Base-by-base conservation (phyloP, 2,113 vertebrate genomes). In the Tragelaphus buxtoni region DNA sequence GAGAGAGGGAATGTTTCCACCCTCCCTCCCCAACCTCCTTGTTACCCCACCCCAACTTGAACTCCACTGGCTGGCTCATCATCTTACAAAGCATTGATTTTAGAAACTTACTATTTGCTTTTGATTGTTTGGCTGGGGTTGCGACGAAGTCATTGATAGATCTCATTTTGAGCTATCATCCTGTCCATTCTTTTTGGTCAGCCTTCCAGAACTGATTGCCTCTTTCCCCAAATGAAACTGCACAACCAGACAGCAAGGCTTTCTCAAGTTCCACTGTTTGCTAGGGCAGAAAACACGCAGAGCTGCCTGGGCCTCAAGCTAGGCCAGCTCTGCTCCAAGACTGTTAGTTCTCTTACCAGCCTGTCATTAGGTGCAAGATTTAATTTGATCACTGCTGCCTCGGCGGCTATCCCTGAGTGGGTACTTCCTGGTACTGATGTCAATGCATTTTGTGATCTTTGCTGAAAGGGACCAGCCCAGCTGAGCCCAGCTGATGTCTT, bases 311-410 rank as follows among this genome's bases (percentile, higher is more conserved):
- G 20, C 28, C 58, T 96, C 96, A 80, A 96, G 69, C 93, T 95
- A 77, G 80, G 93, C 51, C 79, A 14, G 49, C 42, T 83, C 32
- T 51, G 30, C 74, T 90, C 69, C 49, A 84, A 95, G 83, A 90
- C 49, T 88, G 61, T 95, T 97, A 76, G 56, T 94, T 96, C 16
- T 95, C 85, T 79, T 80, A 86, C 97, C 95, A 97, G 74, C 95
- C 92, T 69, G 93, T 97, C 94, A 60, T 98, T 97, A 95, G 96
- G 55, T 83, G 17, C 11, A 0, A 92, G 95, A 82, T 96, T 97
- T 98, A 98, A 98, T 98, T 97, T 98, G 95, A 97, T 98, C 98
- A 96, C 91, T 98, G 85, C 92, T 98, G 97, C 97, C 84, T 97
- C 76, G 63, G 49, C 32, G 91, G 72, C 58, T 92, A 17, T 82